Base-by-base conservation (phyloP, 2,113 vertebrate species). In the Oceanites oceanicus region DNA sequence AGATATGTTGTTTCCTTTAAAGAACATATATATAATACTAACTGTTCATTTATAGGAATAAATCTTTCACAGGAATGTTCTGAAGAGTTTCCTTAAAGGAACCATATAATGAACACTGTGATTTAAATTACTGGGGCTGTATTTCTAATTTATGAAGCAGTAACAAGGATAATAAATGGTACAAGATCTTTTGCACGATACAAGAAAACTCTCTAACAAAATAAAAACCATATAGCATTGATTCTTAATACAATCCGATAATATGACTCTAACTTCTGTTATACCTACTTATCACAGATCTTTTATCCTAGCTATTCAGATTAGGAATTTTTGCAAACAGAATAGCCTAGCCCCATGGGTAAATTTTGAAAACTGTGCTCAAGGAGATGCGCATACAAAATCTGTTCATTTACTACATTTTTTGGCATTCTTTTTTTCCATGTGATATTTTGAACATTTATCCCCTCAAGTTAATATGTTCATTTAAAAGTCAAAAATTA, bases 381-480 rank as follows among this genome's bases (percentile, higher is more conserved):
- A 40, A 66, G 92, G 88, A 70, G 63, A 91, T 65, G 36, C 84
- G 90, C 30, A 9, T 71, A 62, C 55, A 55, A 29, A 95, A 91
- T 91, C 83, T 90, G 55, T 67, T 87, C 34, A 84, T 65, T 95
- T 66, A 55, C 90, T 71, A 16, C 7, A 2, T 6, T 26, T 94
- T 97, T 68, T 56, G 25, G 56, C 58, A 1, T 73, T 29, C 11
- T 29, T 92, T 73, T 45, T n/a, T 45, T 22, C 9, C 6, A 6
- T 44, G 61, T 38, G 84, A 52, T 65, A 40, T 96, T 97, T 96
- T 68, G 80, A 97, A 72, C 40, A 36, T 92, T 88, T 63, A 87
- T 79, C 66, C 88, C 75, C 97, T 85, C 66, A 66, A 84, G 87
- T 97, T 93, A 96, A 70, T 85, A 58, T 18, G 85, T 95, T 97